Evolutionary conservation across 23 tunicate species (phyloP), one percentile per base, ranked within the genome.

Genomic region (Halocynthia roretzi): DNA sequence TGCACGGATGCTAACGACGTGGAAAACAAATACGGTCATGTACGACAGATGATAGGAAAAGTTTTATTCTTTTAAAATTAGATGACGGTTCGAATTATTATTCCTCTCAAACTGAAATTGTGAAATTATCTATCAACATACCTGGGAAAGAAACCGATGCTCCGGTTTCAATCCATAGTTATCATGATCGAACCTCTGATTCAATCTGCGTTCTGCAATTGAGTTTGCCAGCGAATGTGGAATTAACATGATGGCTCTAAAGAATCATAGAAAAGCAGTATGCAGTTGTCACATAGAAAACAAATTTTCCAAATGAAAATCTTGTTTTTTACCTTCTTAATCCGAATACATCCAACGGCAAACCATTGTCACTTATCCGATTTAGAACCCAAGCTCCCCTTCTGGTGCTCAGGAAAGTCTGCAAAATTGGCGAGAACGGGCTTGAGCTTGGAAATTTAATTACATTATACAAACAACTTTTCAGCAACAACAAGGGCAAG

Each of bases 321-420:
- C 11, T 57, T 67, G 8, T 53, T 21, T 18, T n/a, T 12, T 82
- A 83, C 87, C 76, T 83, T 67, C 62, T 77, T 4, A 50, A 57
- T 19, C 44, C 20, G 5, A 21, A 5, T 11, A 71, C 22, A 71
- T 85, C 89, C 0, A 78, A 5, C 7, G 89, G 89, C 65, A 78
- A 7, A 18, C 89, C 89, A 52, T 78, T 40, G 8, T 52, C 55
- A 62, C 56, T 55, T 7, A 85, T 75, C 23, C 89, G 52, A 12
- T 79, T 70, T 0, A 85, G 51, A 11, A 85, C 55, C 89, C 89
- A 85, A 5, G 83, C 9, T 2, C 89, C 89, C 8, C 83, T 78
- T 61, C 89, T 55, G 51, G 89, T 85, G 83, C 89, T 85, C 64
- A 85, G 54, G 53, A 8, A 79, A 0, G 71, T 73, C 89, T 85